phyloP scores from a whole-genome alignment of 30 jellyfish, hydroid and myxozoan genomes.

The Hydractinia symbiolongicarpus region DNA sequence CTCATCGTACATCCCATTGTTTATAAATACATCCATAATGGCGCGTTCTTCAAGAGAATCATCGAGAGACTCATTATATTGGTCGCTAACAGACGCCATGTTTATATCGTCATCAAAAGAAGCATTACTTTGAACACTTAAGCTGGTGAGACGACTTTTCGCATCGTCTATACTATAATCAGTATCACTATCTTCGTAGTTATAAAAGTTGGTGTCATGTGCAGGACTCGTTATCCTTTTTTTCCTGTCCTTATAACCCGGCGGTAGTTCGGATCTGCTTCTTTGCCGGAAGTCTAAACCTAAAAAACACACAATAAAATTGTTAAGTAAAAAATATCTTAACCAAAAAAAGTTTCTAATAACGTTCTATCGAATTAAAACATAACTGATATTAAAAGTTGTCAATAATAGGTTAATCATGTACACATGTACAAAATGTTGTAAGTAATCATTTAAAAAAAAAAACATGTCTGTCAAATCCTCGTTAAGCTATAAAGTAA shows the following conservation, averaged over 20 bases:
- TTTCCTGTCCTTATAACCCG: background rate
- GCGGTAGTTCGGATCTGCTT: constrained; percentile 5
- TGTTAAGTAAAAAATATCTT: background rate
- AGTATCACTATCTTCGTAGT: background rate
- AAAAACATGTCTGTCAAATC: too few relatives aligned
- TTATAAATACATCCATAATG: constrained; percentile 6
- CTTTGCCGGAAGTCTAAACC: constrained; percentile 10
- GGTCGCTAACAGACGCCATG: constrained; percentile 2
- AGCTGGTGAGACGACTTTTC: background rate
- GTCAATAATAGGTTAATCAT: too few relatives aligned
- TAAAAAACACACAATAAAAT: background rate
- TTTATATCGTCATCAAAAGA: background rate
- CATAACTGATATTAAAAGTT: too few relatives aligned
- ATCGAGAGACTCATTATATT: constrained; percentile 25
- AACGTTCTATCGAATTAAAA: too few relatives aligned
- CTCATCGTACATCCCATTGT: constrained; percentile 4
- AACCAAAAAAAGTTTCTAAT: too few relatives aligned
- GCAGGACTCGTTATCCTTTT: background rate
- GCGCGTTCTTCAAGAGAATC: constrained; percentile 29
- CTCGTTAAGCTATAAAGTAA: too few relatives aligned
- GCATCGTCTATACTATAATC: background rate
- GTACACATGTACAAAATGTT: too few relatives aligned
- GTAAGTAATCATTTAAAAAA: too few relatives aligned
- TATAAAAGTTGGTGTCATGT: background rate
- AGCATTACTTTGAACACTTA: background rate